Percentiles rank a stretch among this genome's conserved stretches.
phyloP scores from a whole-genome alignment of 1,140 invertebrate genomes.

The Drosophila paulistorum region DNA sequence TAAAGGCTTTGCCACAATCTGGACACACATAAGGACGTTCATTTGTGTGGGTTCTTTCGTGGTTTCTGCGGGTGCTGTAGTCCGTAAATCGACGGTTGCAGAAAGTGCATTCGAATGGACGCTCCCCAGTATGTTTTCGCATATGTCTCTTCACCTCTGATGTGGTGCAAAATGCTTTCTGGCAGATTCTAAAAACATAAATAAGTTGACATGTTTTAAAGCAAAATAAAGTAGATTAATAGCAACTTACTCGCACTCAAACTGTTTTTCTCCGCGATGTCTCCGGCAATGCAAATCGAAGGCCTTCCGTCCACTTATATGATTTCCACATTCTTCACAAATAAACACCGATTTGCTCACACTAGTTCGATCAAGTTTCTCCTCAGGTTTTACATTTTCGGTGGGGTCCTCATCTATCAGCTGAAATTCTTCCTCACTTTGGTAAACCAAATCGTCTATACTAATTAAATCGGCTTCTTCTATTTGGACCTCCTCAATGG shows the following conservation, averaged over 20 bases:
- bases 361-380: neutral
- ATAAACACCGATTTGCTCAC: conserved; percentile 16
- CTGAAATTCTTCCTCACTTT: conserved; percentile 22
- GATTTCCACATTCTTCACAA: conserved; percentile 50
- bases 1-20: conserved; percentile 85
- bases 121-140: conserved; percentile 73
- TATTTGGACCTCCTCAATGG: neutral
- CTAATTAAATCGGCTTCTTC: neutral
- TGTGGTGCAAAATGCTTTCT: conserved; percentile 71
- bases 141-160: conserved; percentile 75
- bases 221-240: neutral
- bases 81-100: conserved; percentile 70
- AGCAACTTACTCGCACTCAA: conserved; percentile 45
- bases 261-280: conserved; percentile 61
- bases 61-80: conserved; percentile 69
- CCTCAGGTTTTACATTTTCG: conserved; percentile 22
- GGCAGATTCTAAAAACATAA: conserved; percentile 56
- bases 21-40: conserved; percentile 85
- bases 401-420: conserved; percentile 19
- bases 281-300: conserved; percentile 54
- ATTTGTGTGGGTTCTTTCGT: conserved; percentile 84
- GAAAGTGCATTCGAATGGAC: conserved; percentile 65
- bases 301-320: conserved; percentile 42
- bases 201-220: neutral
- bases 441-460: neutral